A percentile compares a stretch with the other conserved stretches of the same genome.
These are phyloP conservation scores for Belonocnema kinseyi DNA, from an alignment of 1,140 invertebrate species.

Conservation along the genomic window DNA sequence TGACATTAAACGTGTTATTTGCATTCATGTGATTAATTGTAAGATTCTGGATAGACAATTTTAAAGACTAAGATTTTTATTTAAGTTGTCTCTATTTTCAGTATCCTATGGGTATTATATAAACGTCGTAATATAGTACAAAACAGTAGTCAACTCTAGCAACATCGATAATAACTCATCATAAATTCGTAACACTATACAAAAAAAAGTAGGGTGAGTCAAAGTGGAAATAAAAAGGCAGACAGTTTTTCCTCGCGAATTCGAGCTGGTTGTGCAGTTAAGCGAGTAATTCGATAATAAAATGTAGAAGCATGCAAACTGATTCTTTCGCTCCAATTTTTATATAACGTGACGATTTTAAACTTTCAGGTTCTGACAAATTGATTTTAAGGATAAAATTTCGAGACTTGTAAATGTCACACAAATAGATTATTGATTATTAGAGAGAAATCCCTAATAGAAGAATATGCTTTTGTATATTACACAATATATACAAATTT, in stretches of 20 bases:
- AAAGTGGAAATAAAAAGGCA: conserved; percentile 13
- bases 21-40: too few relatives aligned
- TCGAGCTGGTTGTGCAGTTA: conserved; percentile 13
- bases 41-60: too few relatives aligned
- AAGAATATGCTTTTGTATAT: too few relatives aligned
- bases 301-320: conserved; percentile 12
- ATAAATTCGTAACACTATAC: not conserved
- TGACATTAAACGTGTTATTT: too few relatives aligned
- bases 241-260: not conserved
- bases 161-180: not conserved
- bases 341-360: conserved; percentile 59
- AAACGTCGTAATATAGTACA: not conserved
- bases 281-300: conserved; percentile 31
- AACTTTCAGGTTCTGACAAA: conserved; percentile 48
- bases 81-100: not conserved
- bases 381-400: conserved; percentile 42
- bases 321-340: conserved; percentile 53
- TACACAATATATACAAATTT: too few relatives aligned
- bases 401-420: conserved; percentile 10
- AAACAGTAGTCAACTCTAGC: not conserved
- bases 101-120: not conserved
- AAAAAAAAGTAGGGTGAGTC: conserved; percentile 13
- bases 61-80: too few relatives aligned
- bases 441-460: too few relatives aligned
- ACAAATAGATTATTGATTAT: too few relatives aligned